Conservation (phyloP, 2,888 invertebrate genomes). For the Spisula subtruncata region DNA sequence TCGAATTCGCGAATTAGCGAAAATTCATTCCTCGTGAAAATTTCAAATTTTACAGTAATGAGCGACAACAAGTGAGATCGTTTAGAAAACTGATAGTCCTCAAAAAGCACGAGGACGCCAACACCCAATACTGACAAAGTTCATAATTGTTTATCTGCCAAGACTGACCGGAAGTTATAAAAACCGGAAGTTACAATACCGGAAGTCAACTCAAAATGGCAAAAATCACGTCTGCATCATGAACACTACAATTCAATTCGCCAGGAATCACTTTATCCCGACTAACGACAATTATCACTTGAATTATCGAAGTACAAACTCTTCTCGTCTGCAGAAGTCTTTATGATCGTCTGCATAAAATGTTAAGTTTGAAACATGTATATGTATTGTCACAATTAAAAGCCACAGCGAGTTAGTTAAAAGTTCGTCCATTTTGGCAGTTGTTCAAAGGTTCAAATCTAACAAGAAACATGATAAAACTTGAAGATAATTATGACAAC, state of each 20-base stretch:
- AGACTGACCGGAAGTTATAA: not conserved
- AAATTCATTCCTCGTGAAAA: too few species aligned
- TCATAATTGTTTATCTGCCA: not conserved
- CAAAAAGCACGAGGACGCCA: constrained; percentile 31
- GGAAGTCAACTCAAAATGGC: not conserved
- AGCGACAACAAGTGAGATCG: constrained; percentile 52
- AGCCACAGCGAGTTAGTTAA: not conserved
- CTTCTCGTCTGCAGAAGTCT: not conserved
- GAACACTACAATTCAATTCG: not conserved
- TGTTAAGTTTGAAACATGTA: not conserved
- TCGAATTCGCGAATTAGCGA: too few species aligned
- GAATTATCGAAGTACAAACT: not conserved
- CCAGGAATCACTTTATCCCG: not conserved
- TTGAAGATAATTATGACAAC: not conserved
- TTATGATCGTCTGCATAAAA: constrained; percentile 2
- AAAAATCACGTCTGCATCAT: not conserved
- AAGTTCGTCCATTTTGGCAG: constrained; percentile 29
- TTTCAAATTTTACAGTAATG: not conserved
- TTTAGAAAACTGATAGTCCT: constrained; percentile 62
- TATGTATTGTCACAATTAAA: constrained; percentile 1
- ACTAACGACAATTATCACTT: not conserved
- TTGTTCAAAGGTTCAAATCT: constrained; percentile 18
- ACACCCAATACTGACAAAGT: constrained; percentile 27
- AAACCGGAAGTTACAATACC: not conserved
- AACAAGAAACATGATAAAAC: constrained; percentile 15